Conservation (phyloP, 2,888 invertebrate genomes). For the Dryadula phaetusa region DNA sequence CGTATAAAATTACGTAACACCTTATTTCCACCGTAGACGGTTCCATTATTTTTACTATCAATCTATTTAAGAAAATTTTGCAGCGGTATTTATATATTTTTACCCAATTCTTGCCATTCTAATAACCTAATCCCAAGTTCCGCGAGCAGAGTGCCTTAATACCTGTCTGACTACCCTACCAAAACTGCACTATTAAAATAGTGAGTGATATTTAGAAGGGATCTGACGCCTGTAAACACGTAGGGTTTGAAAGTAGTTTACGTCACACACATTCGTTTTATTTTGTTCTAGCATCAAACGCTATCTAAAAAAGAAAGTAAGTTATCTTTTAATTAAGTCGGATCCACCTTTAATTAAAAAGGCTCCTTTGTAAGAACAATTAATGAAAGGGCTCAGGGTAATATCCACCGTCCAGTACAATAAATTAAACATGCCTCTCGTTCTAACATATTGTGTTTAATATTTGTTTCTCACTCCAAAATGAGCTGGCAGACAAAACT, state of each 20-base stretch:
- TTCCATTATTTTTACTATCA: no score
- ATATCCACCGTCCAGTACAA: conserved; percentile 18
- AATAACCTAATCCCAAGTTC: no score
- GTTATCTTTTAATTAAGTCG: conserved; percentile 31
- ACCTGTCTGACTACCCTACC: no score
- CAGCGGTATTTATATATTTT: no score
- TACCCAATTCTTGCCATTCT: no score
- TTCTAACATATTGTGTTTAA: background rate
- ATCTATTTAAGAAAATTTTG: no score
- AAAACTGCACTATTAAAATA: no score
- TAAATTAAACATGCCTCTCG: conserved; percentile 18
- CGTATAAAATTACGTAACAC: no score
- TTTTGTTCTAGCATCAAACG: background rate
- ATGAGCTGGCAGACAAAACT: conserved; percentile 1
- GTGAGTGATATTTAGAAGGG: background rate
- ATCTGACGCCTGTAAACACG: background rate
- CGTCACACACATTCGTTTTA: background rate
- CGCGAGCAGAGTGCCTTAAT: no score
- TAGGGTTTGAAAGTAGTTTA: background rate
- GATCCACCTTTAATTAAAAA: conserved; percentile 25
- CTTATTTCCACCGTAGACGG: no score
- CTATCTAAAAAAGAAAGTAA: conserved; percentile 15
- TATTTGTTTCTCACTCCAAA: conserved; percentile 6
- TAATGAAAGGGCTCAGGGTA: conserved; percentile 29
- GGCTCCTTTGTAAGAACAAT: conserved; percentile 20